Percentiles rank a stretch among this genome's conserved stretches.
Conservation (phyloP, 2,113 vertebrate genomes). For the Arizona elegans region DNA sequence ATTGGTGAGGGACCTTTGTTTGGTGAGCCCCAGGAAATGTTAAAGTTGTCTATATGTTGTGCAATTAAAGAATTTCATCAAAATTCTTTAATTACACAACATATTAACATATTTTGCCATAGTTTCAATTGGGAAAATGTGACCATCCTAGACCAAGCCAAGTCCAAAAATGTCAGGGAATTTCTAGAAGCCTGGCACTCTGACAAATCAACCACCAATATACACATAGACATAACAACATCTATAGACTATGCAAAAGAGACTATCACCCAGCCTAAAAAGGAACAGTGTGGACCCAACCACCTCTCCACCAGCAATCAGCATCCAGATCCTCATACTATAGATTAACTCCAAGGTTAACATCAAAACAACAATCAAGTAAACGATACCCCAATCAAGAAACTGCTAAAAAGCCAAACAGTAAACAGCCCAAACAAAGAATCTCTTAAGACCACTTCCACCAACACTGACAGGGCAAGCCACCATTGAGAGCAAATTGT, state of each 20-base stretch:
- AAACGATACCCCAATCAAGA: background rate
- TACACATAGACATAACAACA: background rate
- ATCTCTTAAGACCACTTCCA: background rate
- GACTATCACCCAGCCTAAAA: background rate
- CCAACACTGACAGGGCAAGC: background rate
- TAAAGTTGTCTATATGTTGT: background rate
- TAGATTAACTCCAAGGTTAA: background rate
- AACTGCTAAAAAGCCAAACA: background rate
- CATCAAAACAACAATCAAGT: background rate
- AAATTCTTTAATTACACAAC: background rate
- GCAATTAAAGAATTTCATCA: background rate
- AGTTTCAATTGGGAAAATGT: background rate
- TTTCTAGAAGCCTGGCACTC: background rate
- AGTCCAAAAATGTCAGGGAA: background rate
- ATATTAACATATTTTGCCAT: background rate
- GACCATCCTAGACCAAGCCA: background rate
- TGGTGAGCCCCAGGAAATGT: background rate
- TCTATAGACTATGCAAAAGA: background rate
- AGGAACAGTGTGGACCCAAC: background rate
- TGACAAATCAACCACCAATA: background rate
- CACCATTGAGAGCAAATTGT: background rate
- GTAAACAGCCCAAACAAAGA: background rate
- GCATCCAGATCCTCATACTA: background rate
- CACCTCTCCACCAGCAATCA: background rate
- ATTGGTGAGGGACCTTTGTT: background rate